Evolutionary conservation across 2,888 invertebrate genomes (phyloP).

Genomic region (Drosophila prostipennis): DNA sequence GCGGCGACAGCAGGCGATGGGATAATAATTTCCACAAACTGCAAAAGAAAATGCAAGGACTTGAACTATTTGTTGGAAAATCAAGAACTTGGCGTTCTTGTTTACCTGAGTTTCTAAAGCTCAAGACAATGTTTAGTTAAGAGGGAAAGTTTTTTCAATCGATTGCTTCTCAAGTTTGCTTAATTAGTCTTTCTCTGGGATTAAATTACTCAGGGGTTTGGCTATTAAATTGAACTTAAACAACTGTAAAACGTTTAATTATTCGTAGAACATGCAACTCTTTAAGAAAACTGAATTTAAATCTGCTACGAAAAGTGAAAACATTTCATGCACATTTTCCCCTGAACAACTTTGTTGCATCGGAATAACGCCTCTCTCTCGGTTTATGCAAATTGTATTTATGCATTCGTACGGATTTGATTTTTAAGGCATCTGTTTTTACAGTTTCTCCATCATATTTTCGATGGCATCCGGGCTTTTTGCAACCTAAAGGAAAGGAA

Average conservation of each 20-base stretch:
- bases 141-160: neutral
- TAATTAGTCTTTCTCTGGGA: constrained; percentile 10
- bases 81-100: constrained; percentile 1
- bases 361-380: neutral
- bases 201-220: neutral
- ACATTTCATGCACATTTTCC: neutral
- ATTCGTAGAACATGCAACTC: too few species aligned
- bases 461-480: constrained; percentile 17
- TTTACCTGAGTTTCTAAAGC: constrained; percentile 18
- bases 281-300: neutral
- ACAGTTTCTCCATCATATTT: constrained; percentile 30
- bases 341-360: constrained; percentile 23
- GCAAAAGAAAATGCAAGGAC: neutral
- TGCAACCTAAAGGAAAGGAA: neutral
- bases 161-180: neutral
- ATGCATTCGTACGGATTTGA: constrained; percentile 35
- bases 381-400: constrained; percentile 34
- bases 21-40: constrained; percentile 17
- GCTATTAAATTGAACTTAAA: neutral
- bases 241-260: neutral
- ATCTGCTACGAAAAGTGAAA: neutral
- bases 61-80: constrained; percentile 22
- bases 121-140: constrained; percentile 8
- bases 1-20: constrained; percentile 2
- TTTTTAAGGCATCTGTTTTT: constrained; percentile 45